Evolutionary conservation across 2,797 vertebrate genomes (phyloP).

Genomic region (Channallabes apus): DNA sequence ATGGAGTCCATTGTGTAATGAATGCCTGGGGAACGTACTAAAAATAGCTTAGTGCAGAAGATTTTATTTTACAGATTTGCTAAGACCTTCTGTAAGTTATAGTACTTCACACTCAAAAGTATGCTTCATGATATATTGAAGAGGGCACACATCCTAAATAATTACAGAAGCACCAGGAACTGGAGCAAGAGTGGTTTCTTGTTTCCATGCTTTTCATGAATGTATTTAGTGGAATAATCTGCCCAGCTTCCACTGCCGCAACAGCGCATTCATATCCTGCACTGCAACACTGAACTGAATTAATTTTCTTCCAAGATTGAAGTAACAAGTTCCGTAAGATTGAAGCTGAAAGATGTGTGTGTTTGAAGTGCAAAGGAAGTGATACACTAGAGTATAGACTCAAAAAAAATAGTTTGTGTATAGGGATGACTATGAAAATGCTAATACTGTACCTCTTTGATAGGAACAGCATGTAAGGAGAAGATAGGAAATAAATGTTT

Average conservation of each 20-base stretch:
- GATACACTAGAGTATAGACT: not conserved
- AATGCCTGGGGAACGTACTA: conserved; percentile 21
- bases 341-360: not conserved
- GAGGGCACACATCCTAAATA: conserved; percentile 37
- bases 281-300: conserved; percentile 55
- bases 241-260: conserved; percentile 48
- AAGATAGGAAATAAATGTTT: conserved; percentile 42
- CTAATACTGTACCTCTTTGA: conserved; percentile 14
- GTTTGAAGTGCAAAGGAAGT: conserved; percentile 8
- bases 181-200: conserved; percentile 37
- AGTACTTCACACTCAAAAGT: conserved; percentile 11
- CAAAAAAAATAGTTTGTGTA: conserved; percentile 19
- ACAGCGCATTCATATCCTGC: conserved; percentile 45
- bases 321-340: conserved; percentile 39
- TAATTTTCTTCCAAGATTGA: conserved; percentile 49
- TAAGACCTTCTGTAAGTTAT: conserved; percentile 21
- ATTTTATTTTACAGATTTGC: conserved; percentile 39
- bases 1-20: conserved; percentile 34
- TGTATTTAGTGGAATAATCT: conserved; percentile 53
- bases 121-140: conserved; percentile 34
- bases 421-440: conserved; percentile 24
- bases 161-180: conserved; percentile 39
- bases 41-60: conserved; percentile 30
- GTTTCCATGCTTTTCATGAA: conserved; percentile 49
- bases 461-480: conserved; percentile 10